Conservation (phyloP, 2,113 vertebrate genomes). For the Solenodon paradoxus region DNA sequence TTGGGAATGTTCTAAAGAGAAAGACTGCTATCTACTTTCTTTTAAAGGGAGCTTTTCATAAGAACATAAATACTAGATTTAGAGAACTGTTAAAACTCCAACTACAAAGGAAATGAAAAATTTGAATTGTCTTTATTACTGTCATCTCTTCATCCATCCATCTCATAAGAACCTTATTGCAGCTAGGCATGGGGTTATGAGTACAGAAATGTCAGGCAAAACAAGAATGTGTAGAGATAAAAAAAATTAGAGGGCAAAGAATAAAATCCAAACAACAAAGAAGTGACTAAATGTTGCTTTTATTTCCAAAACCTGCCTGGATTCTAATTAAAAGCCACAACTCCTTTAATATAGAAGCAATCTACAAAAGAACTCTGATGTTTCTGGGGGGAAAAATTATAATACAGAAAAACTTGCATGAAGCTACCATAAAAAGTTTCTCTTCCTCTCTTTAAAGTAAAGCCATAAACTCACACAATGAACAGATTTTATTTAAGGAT, state of each 20-base stretch:
- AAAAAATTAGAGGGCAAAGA: constrained; percentile 27
- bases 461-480: not conserved
- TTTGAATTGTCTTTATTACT: constrained; percentile 49
- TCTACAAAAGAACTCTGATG: constrained; percentile 27
- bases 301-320: constrained; percentile 52
- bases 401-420: constrained; percentile 30
- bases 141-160: constrained; percentile 29
- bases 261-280: constrained; percentile 41
- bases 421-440: constrained; percentile 12
- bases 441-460: not conserved
- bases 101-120: constrained; percentile 59
- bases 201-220: constrained; percentile 69
- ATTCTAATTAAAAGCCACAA: constrained; percentile 55
- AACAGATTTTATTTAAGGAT: constrained; percentile 37
- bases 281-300: constrained; percentile 56
- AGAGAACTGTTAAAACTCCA: constrained; percentile 46
- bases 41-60: constrained; percentile 32
- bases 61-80: constrained; percentile 63
- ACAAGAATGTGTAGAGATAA: constrained; percentile 50
- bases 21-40: constrained; percentile 25
- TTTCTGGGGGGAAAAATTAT: constrained; percentile 26
- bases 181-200: constrained; percentile 48
- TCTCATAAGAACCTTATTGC: constrained; percentile 62
- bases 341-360: constrained; percentile 38
- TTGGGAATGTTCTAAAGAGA: constrained; percentile 19